A percentile compares a stretch with the other conserved stretches of the same genome.
Evolutionary conservation across 2,113 vertebrate species (phyloP).

Genomic region (Terrapene triunguis): DNA sequence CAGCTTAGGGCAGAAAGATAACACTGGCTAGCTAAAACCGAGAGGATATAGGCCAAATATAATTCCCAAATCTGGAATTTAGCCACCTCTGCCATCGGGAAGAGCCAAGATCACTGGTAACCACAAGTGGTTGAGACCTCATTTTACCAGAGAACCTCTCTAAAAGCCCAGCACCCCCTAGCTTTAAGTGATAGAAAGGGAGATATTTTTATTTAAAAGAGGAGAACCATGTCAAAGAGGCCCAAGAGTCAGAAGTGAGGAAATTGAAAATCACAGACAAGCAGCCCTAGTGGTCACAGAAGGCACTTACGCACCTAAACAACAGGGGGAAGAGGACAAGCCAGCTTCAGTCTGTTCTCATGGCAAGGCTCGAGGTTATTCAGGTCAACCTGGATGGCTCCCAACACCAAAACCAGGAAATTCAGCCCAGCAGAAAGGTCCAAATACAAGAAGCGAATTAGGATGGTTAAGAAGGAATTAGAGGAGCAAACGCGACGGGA

Average conservation of each 20-base stretch:
- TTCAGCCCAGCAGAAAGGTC: neutral
- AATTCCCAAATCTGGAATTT: neutral
- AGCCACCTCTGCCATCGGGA: neutral
- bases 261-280: neutral
- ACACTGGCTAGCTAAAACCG: neutral
- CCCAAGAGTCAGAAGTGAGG: neutral
- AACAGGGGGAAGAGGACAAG: neutral
- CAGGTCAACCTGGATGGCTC: rapidly evolving
- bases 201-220: neutral
- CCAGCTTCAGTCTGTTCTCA: neutral
- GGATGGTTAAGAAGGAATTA: neutral
- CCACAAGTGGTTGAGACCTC: neutral
- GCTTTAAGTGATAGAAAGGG: neutral
- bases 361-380: neutral
- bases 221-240: neutral
- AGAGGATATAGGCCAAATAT: neutral
- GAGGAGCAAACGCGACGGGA: neutral
- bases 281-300: neutral
- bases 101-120: neutral
- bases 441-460: neutral
- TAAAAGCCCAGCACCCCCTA: neutral
- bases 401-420: neutral
- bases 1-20: neutral
- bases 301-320: neutral
- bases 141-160: neutral